Base-by-base conservation (phyloP, 2,797 vertebrate genomes). In the Myotis pilosus region DNA sequence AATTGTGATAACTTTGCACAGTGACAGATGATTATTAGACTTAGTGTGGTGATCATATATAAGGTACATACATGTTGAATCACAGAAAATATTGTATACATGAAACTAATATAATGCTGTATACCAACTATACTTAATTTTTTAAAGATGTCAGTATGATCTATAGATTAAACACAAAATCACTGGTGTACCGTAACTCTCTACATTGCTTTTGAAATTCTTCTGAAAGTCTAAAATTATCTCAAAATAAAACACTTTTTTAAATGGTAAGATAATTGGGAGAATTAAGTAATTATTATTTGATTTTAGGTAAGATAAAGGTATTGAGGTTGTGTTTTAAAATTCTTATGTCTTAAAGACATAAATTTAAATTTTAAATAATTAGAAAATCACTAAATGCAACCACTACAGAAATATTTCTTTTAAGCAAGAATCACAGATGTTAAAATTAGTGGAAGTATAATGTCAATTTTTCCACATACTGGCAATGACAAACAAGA, bases 311-410 rank as follows among this genome's bases (percentile, higher is more conserved):
- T 44, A 8, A 84, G 2, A 66, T 76, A 16, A 76, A 64, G 10
- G 5, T 60, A 33, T 71, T 81, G 22, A n/a, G 33, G 16, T 84
- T 89, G 75, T 55, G 2, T 60, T 72, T 94, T 9, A 76, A 95
- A 89, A 92, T 51, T n/a, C 11, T 92, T 62, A 78, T 38, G 15
- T 76, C 33, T 85, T 81, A 60, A 23, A 86, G 25, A 49, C n/a
- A 88, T 41, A 62, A 80, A 74, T 66, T 83, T 87, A 53, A 74
- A 89, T 62, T 92, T 83, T 87, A 92, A 90, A 92, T 84, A 80
- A 33, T 80, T 74, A 53, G 49, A 47, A 84, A 91, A 41, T 82
- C 25, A 74, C 22, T 89, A 68, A 76, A 78, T 86, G 36, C 6
- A 89, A 36, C 64, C 25, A 49, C 30, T 16, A 41, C 10, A 84